A percentile compares a stretch with the other conserved stretches of the same genome.
Evolutionary conservation across 2,888 invertebrate species (phyloP).

Genomic region (Cantharis lateralis): DNA sequence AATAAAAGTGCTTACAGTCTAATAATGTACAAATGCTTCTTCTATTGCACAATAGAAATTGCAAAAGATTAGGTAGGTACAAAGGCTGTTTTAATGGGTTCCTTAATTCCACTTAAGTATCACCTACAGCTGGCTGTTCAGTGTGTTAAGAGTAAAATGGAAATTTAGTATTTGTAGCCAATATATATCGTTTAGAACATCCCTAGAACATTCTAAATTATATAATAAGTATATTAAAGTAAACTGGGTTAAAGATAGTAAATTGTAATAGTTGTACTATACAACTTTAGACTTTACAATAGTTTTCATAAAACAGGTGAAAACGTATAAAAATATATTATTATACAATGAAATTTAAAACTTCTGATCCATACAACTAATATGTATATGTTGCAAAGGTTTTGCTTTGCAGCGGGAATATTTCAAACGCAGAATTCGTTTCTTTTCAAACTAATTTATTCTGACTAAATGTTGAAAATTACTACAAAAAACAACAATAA

Average conservation of each 20-base stretch:
- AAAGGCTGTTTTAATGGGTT: constrained; percentile 14
- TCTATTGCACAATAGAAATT: background rate
- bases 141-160: constrained; percentile 7
- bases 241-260: constrained; percentile 7
- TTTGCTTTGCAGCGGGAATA: too few species aligned
- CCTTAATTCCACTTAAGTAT: constrained; percentile 15
- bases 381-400: too few species aligned
- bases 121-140: constrained; percentile 7
- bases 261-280: constrained; percentile 1
- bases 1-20: background rate
- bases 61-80: background rate
- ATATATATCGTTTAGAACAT: background rate
- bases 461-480: too few species aligned
- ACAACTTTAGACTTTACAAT: background rate
- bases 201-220: background rate
- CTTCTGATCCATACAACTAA: background rate
- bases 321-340: background rate
- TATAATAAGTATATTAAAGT: background rate
- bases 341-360: too few species aligned
- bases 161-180: background rate
- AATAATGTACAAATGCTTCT: background rate
- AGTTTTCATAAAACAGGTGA: constrained; percentile 10
- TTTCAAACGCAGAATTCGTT: too few species aligned
- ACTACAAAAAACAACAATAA: too few species aligned
- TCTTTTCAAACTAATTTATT: too few species aligned